Evolutionary conservation across 2,113 vertebrate species (phyloP).

Genomic region (Xiphophorus couchianus): DNA sequence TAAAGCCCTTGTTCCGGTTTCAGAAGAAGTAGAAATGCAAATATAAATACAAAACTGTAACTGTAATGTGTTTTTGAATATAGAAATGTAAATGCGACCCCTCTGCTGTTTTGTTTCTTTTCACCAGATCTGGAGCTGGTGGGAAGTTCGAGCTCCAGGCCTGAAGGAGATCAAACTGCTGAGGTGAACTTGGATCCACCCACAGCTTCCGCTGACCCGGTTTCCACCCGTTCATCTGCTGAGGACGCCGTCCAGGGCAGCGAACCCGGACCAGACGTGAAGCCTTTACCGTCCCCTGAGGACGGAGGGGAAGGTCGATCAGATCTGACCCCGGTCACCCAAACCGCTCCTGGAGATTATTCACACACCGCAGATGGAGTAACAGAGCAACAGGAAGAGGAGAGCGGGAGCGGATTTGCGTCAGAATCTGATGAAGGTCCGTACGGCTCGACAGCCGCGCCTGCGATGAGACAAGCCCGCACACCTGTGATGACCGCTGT

Average conservation of each 20-base stretch:
- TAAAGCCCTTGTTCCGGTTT: too few relatives aligned
- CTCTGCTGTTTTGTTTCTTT: slow-evolving; percentile 14
- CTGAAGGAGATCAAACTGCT: slow-evolving; percentile 27
- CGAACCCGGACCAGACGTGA: slow-evolving; percentile 28
- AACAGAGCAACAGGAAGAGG: slow-evolving; percentile 41
- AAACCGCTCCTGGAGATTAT: slow-evolving; percentile 23
- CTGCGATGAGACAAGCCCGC: slow-evolving; percentile 77
- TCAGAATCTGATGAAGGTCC: slow-evolving; percentile 56
- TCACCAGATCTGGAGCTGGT: slow-evolving; percentile 36
- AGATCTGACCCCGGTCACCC: background rate
- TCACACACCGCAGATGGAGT: slow-evolving; percentile 42
- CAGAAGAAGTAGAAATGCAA: too few relatives aligned
- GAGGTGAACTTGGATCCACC: slow-evolving; percentile 7
- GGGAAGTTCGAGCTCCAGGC: slow-evolving; percentile 15
- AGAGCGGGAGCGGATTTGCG: slow-evolving; percentile 66
- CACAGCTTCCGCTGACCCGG: slow-evolving; percentile 4
- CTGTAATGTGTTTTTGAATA: background rate
- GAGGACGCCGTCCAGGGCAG: slow-evolving; percentile 33
- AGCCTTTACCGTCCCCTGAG: slow-evolving; percentile 11
- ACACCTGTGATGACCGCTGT: slow-evolving; percentile 79
- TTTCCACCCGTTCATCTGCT: slow-evolving; percentile 17
- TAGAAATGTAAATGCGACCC: background rate
- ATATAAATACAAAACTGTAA: too few relatives aligned
- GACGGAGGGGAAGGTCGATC: slow-evolving; percentile 15
- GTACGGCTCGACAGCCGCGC: slow-evolving; percentile 70